A percentile compares a stretch with the other conserved stretches of the same genome.
Conservation (phyloP, 35 echinoderm and acorn worm genomes). For the Ophiothrix spiculata region DNA sequence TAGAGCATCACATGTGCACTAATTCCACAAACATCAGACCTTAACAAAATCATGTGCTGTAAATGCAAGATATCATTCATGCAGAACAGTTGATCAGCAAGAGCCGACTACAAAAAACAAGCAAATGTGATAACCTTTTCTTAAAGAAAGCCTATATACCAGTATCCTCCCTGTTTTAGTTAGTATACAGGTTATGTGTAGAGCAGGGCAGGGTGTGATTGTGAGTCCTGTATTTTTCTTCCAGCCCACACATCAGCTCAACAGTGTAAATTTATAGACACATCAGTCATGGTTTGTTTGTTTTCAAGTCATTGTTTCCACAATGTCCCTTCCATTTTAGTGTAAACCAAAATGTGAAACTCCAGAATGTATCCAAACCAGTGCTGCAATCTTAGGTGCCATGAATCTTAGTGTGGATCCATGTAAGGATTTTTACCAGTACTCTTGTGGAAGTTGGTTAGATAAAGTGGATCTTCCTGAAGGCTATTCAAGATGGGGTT, state of each 20-base stretch:
- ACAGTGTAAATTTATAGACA: not conserved
- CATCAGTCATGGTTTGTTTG: not conserved
- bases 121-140: too few species aligned
- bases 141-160: too few species aligned
- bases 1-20: too few species aligned
- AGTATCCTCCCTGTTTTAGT: not conserved
- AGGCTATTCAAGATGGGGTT: conserved; percentile 57
- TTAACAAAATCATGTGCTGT: too few species aligned
- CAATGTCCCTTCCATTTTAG: not conserved
- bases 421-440: conserved; percentile 71
- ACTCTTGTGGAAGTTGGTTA: conserved; percentile 72
- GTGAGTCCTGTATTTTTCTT: too few species aligned
- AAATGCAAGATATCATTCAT: too few species aligned
- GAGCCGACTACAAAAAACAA: too few species aligned
- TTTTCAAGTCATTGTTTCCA: not conserved
- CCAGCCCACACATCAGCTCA: not conserved
- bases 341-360: not conserved
- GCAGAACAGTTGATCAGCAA: too few species aligned
- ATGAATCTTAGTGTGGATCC: conserved; percentile 59
- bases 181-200: not conserved
- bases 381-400: not conserved
- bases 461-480: conserved; percentile 48
- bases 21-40: too few species aligned
- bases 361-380: not conserved
- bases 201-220: too few species aligned